A percentile compares a stretch with the other conserved stretches of the same genome.
phyloP scores from a whole-genome alignment of 2,797 vertebrate species.

The Hemibagrus guttatus region DNA sequence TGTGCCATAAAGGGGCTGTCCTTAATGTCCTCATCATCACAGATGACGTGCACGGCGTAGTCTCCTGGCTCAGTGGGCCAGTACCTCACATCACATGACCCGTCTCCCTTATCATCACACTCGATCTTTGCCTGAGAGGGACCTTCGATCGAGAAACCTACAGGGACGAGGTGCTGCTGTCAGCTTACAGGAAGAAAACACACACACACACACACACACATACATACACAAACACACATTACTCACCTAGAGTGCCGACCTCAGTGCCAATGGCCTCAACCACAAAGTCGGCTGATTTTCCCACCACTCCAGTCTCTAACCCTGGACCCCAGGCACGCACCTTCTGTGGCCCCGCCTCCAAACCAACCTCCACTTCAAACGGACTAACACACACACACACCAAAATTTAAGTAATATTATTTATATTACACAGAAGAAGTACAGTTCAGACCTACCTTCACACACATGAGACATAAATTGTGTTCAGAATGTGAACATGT shows the following conservation, averaged over 20 bases:
- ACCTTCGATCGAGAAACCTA: conserved; percentile 97
- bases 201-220: background rate
- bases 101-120: conserved; percentile 92
- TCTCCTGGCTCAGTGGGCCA: conserved; percentile 95
- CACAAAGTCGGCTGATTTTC: conserved; percentile 94
- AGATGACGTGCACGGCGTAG: conserved; percentile 94
- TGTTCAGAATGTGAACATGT: background rate
- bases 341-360: conserved; percentile 86
- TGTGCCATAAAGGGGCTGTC: conserved; percentile 95
- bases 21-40: conserved; percentile 94
- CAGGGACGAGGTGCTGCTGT: background rate
- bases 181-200: background rate
- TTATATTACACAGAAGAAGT: background rate
- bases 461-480: too few relatives aligned
- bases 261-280: conserved; percentile 94
- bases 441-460: background rate
- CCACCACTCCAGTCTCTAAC: conserved; percentile 90
- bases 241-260: conserved; percentile 90
- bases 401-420: background rate
- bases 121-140: conserved; percentile 96
- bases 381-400: conserved; percentile 73
- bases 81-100: conserved; percentile 94
- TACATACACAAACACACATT: background rate
- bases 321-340: conserved; percentile 96
- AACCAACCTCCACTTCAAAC: conserved; percentile 88